Percentiles rank a stretch among this genome's conserved stretches.
phyloP scores from a whole-genome alignment of 2,888 invertebrate genomes.

The Idaea dimidiata region DNA sequence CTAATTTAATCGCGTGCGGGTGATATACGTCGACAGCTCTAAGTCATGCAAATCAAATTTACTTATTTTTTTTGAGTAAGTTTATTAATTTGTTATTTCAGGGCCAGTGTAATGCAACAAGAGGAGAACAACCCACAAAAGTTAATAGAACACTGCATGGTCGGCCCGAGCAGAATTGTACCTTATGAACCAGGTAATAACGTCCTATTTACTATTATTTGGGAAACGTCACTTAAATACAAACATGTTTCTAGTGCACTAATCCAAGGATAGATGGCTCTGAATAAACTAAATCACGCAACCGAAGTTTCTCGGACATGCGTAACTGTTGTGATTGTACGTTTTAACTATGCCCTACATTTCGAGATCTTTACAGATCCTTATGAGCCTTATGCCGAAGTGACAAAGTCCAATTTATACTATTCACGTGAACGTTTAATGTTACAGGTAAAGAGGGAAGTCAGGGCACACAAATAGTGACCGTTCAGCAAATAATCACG shows the following conservation, averaged over 20 bases:
- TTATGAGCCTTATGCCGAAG: too few relatives aligned
- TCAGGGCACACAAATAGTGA: slow-evolving; percentile 54
- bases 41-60: too few relatives aligned
- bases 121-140: slow-evolving; percentile 86
- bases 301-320: too few relatives aligned
- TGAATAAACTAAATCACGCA: too few relatives aligned
- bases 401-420: too few relatives aligned
- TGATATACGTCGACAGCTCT: too few relatives aligned
- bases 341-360: too few relatives aligned
- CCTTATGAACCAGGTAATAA: slow-evolving; percentile 86
- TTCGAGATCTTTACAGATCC: background rate
- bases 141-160: slow-evolving; percentile 89
- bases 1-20: too few relatives aligned
- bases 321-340: too few relatives aligned
- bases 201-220: background rate
- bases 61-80: too few relatives aligned
- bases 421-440: too few relatives aligned
- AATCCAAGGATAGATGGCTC: background rate
- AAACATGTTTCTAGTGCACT: background rate
- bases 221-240: background rate
- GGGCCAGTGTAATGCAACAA: slow-evolving; percentile 90
- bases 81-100: slow-evolving; percentile 48
- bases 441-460: slow-evolving; percentile 40
- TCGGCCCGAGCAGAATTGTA: slow-evolving; percentile 94
- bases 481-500: slow-evolving; percentile 82